Evolutionary conservation across 2,888 invertebrate species (phyloP).

Genomic region (Omphaloscelis lunosa): DNA sequence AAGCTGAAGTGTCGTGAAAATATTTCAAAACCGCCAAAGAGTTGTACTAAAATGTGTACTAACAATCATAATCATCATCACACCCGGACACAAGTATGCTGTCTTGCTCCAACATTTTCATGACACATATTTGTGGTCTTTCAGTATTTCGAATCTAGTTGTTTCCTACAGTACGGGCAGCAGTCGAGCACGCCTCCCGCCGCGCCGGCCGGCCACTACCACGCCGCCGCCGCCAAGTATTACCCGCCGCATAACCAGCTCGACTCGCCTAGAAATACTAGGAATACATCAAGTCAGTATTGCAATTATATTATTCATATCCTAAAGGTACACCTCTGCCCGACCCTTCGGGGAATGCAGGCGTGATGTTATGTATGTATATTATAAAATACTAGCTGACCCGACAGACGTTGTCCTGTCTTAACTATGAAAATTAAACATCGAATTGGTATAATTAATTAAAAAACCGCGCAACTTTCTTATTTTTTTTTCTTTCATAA

Average conservation of each 20-base stretch:
- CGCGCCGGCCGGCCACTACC: constrained; percentile 80
- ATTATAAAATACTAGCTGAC: background rate
- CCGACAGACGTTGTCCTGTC: no score
- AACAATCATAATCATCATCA: constrained; percentile 19
- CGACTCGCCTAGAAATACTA: constrained; percentile 87
- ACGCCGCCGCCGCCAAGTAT: constrained; percentile 90
- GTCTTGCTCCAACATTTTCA: constrained; percentile 36
- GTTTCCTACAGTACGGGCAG: constrained; percentile 86
- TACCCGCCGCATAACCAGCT: constrained; percentile 92
- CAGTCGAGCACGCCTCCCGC: constrained; percentile 92
- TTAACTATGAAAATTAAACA: no score
- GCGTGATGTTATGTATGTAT: no score
- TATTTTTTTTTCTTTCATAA: no score
- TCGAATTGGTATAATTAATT: no score
- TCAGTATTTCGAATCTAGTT: constrained; percentile 58
- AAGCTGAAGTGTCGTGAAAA: constrained; percentile 32
- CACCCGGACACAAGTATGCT: constrained; percentile 25
- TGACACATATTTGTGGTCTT: constrained; percentile 52
- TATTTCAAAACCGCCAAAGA: constrained; percentile 3
- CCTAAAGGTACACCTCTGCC: no score
- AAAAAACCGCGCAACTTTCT: no score
- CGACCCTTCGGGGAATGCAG: no score
- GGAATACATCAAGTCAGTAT: constrained; percentile 84
- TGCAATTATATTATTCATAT: background rate
- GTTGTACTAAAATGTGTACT: constrained; percentile 15